phyloP scores from a whole-genome alignment of 2,797 vertebrate genomes.

The Peromyscus aztecus region DNA sequence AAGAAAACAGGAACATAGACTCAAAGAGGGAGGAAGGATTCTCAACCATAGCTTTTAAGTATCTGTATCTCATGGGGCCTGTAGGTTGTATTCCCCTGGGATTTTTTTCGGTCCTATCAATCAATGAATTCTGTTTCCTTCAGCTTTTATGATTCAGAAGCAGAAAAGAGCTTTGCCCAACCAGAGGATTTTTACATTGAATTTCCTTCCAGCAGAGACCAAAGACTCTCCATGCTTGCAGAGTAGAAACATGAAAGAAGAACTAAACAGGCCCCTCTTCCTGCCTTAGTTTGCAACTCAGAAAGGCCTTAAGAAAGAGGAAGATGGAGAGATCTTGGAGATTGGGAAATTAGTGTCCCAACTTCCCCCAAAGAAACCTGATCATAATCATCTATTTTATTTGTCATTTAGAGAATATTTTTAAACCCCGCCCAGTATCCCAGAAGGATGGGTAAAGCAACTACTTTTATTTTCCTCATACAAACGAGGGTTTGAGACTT shows the following conservation, averaged over 20 bases:
- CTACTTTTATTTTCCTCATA: background rate
- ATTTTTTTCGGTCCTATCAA: constrained; percentile 27
- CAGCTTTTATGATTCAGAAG: constrained; percentile 14
- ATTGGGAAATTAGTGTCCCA: constrained; percentile 66
- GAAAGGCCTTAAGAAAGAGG: constrained; percentile 65
- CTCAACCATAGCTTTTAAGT: background rate
- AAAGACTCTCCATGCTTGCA: background rate
- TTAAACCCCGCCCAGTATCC: background rate
- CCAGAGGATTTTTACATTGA: constrained; percentile 12
- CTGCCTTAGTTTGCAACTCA: constrained; percentile 10
- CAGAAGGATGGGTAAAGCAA: background rate
- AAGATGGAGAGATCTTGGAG: constrained; percentile 12
- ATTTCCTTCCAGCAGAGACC: constrained; percentile 37
- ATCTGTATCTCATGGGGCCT: background rate
- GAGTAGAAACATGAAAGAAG: constrained; percentile 15
- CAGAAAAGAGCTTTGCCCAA: constrained; percentile 18
- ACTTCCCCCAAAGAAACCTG: constrained; percentile 48
- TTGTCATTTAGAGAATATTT: constrained; percentile 20
- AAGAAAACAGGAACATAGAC: background rate
- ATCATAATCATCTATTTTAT: background rate
- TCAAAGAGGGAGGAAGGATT: background rate
- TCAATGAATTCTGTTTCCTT: background rate
- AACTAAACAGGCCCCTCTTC: background rate
- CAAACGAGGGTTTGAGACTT: background rate
- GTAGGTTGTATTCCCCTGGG: background rate